A percentile compares a stretch with the other conserved stretches of the same genome.
phyloP scores from a whole-genome alignment of 2,797 vertebrate genomes.

The Aeoliscus strigatus region DNA sequence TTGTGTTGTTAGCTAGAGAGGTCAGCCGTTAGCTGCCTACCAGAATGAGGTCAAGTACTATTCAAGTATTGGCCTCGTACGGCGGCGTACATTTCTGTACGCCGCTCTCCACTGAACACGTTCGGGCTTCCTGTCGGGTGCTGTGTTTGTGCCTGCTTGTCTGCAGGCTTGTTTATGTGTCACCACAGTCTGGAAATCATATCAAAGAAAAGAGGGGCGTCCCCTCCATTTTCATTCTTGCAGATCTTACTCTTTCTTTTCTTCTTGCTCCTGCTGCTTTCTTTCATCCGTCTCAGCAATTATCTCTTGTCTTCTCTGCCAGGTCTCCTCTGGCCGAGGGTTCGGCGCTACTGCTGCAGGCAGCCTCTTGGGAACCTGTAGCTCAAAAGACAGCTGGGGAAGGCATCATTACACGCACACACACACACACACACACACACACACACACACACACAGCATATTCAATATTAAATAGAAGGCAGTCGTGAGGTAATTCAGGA shows the following conservation, averaged over 20 bases:
- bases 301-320: conserved; percentile 20
- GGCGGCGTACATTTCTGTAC: conserved; percentile 13
- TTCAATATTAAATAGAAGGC: no score
- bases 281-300: conserved; percentile 5
- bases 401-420: conserved; percentile 35
- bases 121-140: conserved; percentile 3
- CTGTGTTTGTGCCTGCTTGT: conserved; percentile 15
- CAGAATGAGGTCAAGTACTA: conserved; percentile 55
- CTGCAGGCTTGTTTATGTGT: conserved; percentile 23
- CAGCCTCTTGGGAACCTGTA: conserved; percentile 52
- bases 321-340: conserved; percentile 32
- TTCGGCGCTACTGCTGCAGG: conserved; percentile 37
- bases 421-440: no score
- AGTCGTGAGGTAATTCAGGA: no score
- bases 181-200: conserved; percentile 37
- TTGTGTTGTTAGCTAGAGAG: conserved; percentile 47
- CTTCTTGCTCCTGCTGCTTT: conserved; percentile 6
- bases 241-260: conserved; percentile 7
- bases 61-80: conserved; percentile 45
- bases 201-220: conserved; percentile 15
- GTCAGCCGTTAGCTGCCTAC: conserved; percentile 47
- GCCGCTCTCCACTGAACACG: conserved; percentile 15
- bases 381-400: conserved; percentile 31
- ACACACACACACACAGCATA: no score
- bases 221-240: background rate